Conservation (phyloP, 2,888 invertebrate species). For the Xestia xanthographa region DNA sequence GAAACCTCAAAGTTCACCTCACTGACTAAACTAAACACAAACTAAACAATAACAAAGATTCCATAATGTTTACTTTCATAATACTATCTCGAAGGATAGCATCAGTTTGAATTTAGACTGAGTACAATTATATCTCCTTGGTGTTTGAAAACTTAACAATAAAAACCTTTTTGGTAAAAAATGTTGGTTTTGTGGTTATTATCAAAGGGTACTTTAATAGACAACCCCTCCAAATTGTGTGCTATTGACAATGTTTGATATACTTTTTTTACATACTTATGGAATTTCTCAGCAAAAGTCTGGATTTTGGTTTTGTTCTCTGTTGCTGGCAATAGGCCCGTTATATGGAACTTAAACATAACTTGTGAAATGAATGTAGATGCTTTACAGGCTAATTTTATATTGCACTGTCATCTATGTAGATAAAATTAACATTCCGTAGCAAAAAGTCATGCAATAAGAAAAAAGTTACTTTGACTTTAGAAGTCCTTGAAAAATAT, state of each 20-base stretch:
- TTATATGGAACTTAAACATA: too few relatives aligned
- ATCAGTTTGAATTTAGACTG: constrained; percentile 11
- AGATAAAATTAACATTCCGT: neutral
- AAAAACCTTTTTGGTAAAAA: constrained; percentile 17
- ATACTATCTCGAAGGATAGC: constrained; percentile 37
- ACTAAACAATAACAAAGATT: constrained; percentile 59
- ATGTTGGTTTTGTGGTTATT: neutral
- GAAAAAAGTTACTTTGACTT: too few relatives aligned
- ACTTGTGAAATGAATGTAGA: too few relatives aligned
- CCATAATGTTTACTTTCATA: constrained; percentile 43
- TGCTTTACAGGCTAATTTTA: neutral
- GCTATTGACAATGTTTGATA: neutral
- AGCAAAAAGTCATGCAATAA: neutral
- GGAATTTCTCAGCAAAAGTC: neutral
- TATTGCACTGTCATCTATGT: neutral
- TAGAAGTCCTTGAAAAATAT: neutral
- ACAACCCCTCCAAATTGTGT: neutral
- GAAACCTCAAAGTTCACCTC: constrained; percentile 55
- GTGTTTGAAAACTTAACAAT: constrained; percentile 39
- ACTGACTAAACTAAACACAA: constrained; percentile 60
- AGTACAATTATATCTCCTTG: constrained; percentile 43
- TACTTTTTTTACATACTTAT: neutral
- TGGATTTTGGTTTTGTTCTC: too few relatives aligned
- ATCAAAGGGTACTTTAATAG: neutral
- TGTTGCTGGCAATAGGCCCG: neutral